Conservation (phyloP, 2,113 vertebrate genomes). For the Tachysurus vachellii region DNA sequence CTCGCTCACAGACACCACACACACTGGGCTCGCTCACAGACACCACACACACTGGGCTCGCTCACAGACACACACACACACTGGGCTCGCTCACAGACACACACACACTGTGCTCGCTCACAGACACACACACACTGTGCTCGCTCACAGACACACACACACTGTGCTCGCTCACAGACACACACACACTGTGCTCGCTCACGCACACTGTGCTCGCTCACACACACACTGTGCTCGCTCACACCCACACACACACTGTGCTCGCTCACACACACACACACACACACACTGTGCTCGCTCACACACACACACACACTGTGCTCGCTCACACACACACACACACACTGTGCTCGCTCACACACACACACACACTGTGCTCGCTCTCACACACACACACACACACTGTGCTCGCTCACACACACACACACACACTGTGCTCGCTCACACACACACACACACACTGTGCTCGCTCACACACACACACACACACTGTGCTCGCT, state of each 20-base stretch:
- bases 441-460: too few species aligned
- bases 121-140: background rate
- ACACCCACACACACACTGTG: background rate
- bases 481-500: too few species aligned
- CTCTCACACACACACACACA: too few species aligned
- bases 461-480: too few species aligned
- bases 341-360: too few species aligned
- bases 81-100: background rate
- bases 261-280: background rate
- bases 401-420: too few species aligned
- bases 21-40: too few species aligned
- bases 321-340: too few species aligned
- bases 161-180: conserved; percentile 8
- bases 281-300: background rate
- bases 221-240: background rate
- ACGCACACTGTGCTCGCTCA: background rate
- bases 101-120: background rate
- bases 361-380: too few species aligned
- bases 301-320: too few species aligned
- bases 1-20: background rate
- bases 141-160: background rate
- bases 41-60: too few species aligned
- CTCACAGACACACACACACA: background rate
- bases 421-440: too few species aligned
- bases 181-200: background rate